Evolutionary conservation across 2,797 vertebrate genomes (phyloP).

Genomic region (Dendrocincla fuliginosa): DNA sequence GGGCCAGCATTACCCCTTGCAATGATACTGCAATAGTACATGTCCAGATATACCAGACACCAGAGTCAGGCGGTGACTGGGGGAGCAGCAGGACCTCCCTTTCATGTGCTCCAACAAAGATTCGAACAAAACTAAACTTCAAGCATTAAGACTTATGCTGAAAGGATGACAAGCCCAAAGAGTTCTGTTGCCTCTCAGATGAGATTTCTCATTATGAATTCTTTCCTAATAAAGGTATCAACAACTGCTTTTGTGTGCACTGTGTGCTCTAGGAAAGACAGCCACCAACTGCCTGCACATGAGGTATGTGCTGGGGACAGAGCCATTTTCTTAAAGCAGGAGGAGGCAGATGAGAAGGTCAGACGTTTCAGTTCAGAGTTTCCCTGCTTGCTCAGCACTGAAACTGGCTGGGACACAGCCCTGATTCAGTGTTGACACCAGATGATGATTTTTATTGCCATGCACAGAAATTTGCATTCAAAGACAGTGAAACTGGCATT

Average conservation of each 20-base stretch:
- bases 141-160: not conserved
- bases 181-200: not conserved
- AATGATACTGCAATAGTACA: not conserved
- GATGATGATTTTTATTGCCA: not conserved
- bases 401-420: not conserved
- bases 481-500: not conserved
- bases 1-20: not conserved
- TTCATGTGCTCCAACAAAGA: not conserved
- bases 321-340: not conserved
- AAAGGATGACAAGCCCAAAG: not conserved
- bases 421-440: not conserved
- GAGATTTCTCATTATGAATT: not conserved
- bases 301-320: not conserved
- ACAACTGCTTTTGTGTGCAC: not conserved
- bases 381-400: not conserved
- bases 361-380: not conserved
- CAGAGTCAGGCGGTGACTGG: not conserved
- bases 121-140: not conserved
- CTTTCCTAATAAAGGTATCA: not conserved
- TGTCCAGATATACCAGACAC: not conserved
- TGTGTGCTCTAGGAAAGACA: not conserved
- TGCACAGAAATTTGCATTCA: not conserved
- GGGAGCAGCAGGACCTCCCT: not conserved
- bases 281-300: not conserved
- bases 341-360: not conserved